A percentile compares a stretch with the other conserved stretches of the same genome.
Evolutionary conservation across 2,113 vertebrate species (phyloP).

Genomic region (Colistium nudipinnis): DNA sequence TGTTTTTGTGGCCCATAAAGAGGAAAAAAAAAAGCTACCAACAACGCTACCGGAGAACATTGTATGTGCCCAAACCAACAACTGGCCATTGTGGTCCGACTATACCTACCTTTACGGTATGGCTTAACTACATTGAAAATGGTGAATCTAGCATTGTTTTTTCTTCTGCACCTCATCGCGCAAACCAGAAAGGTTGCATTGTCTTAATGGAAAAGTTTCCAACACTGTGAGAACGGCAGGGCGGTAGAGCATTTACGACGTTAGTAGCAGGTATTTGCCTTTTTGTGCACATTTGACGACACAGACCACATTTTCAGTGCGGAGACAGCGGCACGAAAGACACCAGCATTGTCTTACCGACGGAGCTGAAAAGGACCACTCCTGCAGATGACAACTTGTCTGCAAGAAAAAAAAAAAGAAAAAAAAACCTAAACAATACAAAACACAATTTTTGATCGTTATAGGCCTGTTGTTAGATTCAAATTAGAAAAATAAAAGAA

Average conservation of each 20-base stretch:
- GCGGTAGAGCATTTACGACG: constrained; percentile 24
- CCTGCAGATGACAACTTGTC: constrained; percentile 41
- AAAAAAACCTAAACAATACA: constrained; percentile 4
- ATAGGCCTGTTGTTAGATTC: constrained; percentile 38
- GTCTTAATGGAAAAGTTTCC: constrained; percentile 48
- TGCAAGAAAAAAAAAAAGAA: constrained; percentile 43
- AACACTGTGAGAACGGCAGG: constrained; percentile 66
- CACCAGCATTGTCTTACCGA: constrained; percentile 64
- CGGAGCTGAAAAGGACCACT: constrained; percentile 50
- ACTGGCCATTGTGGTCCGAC: constrained; percentile 5
- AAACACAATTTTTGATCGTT: constrained; percentile 25
- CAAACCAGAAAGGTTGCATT: constrained; percentile 41
- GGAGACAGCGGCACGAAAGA: constrained; percentile 47
- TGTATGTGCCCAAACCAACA: constrained; percentile 40
- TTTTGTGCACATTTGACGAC: constrained; percentile 44
- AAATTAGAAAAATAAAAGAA: no score
- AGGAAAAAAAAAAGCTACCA: constrained; percentile 33
- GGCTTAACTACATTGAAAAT: constrained; percentile 27
- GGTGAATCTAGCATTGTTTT: constrained; percentile 1
- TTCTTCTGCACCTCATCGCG: constrained; percentile 32
- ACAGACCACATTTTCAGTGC: constrained; percentile 30
- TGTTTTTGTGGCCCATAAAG: constrained; percentile 50
- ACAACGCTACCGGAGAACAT: constrained; percentile 34
- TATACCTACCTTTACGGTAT: constrained; percentile 43
- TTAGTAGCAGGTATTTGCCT: constrained; percentile 41